These are phyloP conservation scores for Apamea monoglypha DNA, from an alignment of 2,888 invertebrate species.

Conservation along the genomic window DNA sequence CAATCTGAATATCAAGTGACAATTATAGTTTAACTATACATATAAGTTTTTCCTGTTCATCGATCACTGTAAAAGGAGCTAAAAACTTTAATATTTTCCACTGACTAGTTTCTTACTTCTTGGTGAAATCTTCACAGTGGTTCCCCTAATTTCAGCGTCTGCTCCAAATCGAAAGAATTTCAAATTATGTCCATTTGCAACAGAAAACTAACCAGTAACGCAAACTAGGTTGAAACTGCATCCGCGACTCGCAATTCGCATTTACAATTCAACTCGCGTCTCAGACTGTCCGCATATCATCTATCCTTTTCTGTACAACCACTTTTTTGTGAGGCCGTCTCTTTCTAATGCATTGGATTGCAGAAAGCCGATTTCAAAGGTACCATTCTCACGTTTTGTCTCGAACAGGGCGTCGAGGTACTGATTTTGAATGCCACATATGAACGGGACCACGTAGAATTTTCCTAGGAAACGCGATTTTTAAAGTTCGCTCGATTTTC, in stretches of 20 bases:
- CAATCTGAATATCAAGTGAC: neutral
- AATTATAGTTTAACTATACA: neutral
- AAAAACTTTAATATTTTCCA: no score
- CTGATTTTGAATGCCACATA: constrained; percentile 78
- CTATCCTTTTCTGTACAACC: constrained; percentile 70
- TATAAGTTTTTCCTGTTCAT: neutral
- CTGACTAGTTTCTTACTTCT: neutral
- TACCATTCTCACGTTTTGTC: constrained; percentile 82
- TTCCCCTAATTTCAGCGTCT: constrained; percentile 27
- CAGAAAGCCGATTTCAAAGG: constrained; percentile 83
- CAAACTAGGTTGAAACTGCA: constrained; percentile 73
- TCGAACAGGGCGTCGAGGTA: constrained; percentile 75
- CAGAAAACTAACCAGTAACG: constrained; percentile 71
- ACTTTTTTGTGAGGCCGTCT: constrained; percentile 68
- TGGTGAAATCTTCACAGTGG: neutral
- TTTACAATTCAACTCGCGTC: constrained; percentile 86
- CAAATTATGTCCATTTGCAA: constrained; percentile 62
- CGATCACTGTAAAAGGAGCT: neutral
- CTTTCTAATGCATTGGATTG: constrained; percentile 82
- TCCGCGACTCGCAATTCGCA: constrained; percentile 72
- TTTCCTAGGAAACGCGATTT: constrained; percentile 58
- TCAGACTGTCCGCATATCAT: constrained; percentile 83
- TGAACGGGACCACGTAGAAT: constrained; percentile 64
- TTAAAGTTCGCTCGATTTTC: constrained; percentile 49
- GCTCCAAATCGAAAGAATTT: constrained; percentile 39